Base-by-base conservation (phyloP, 1,140 invertebrate genomes). In the Hypothenemus hampei region DNA sequence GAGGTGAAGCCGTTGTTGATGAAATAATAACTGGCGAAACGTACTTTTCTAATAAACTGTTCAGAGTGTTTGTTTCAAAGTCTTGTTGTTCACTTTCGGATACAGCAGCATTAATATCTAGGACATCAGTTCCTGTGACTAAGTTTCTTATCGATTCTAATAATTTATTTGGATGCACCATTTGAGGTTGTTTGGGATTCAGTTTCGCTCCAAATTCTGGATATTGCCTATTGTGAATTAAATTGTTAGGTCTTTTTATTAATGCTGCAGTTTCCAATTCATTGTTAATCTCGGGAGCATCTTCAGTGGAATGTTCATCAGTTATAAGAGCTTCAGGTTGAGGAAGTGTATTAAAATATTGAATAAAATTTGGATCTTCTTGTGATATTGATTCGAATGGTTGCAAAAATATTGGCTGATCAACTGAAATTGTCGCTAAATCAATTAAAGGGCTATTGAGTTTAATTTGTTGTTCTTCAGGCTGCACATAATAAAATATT, bases 131-230 rank as follows among this genome's bases (percentile, higher is more conserved):
- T 57, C 78, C 78, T 10, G 72, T 70, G 41, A 80, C 74, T 7
- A 78, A 64, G 68, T 79, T 73, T 62, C 75, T 75, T 4, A 77
- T 78, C 10, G 72, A 77, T 37, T 74, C 73, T 6, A 78, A 75
- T 26, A 78, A 55, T 65, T 70, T 76, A 7, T 46, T 54, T 1
- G 10, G n/a, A n/a, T 4, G 13, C 2, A 22, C 7, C 13, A 31
- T 11, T 15, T 15, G 6, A 5, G 35, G 5, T 15, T 6, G 16
- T 41, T 48, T 39, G 4, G 45, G 24, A 11, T 21, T 16, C 6
- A 47, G 5, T 22, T 29, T 54, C 8, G 11, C 24, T 1, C 43
- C 51, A 20, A 54, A 46, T 35, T 52, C 37, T n/a, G 7, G 23
- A 11, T 53, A 19, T 3, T 51, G 18, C 0, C 24, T 23, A 8